Evolutionary conservation across 2,113 vertebrate species (phyloP).

Genomic region (Chaetodon auriga): DNA sequence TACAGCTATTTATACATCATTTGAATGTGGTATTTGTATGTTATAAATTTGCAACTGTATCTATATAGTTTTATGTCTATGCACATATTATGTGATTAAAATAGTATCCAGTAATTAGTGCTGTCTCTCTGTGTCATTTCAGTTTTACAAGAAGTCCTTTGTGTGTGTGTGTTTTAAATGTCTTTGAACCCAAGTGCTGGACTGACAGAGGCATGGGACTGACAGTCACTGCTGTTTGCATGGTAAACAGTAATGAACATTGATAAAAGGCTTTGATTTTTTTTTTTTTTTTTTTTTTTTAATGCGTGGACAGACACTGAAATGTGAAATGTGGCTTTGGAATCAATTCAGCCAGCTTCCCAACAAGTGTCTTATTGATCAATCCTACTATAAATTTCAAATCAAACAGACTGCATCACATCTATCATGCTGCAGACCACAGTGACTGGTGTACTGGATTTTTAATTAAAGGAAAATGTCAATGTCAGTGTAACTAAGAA

Average conservation of each 20-base stretch:
- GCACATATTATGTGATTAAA: too few species aligned
- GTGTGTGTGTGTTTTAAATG: too few species aligned
- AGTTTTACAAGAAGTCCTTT: too few species aligned
- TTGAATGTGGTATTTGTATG: too few species aligned
- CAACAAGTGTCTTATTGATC: conserved; percentile 28
- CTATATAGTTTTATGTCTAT: too few species aligned
- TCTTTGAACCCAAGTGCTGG: background rate
- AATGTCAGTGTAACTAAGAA: conserved; percentile 45
- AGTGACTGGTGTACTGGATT: conserved; percentile 42
- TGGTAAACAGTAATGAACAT: background rate
- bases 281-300: too few species aligned
- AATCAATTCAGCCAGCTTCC: conserved; percentile 41
- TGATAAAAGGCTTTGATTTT: conserved; percentile 21
- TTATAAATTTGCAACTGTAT: too few species aligned
- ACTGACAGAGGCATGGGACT: background rate
- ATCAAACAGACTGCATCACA: conserved; percentile 44
- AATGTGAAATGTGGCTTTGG: conserved; percentile 14
- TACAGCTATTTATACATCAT: too few species aligned
- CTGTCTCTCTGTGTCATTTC: too few species aligned
- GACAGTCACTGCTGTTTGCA: background rate
- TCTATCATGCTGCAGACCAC: conserved; percentile 41
- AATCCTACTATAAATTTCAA: conserved; percentile 36
- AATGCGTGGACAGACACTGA: too few species aligned
- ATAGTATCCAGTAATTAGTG: too few species aligned
- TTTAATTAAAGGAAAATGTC: conserved; percentile 54